phyloP scores from a whole-genome alignment of 2,113 vertebrate species.

The Trinectes maculatus region DNA sequence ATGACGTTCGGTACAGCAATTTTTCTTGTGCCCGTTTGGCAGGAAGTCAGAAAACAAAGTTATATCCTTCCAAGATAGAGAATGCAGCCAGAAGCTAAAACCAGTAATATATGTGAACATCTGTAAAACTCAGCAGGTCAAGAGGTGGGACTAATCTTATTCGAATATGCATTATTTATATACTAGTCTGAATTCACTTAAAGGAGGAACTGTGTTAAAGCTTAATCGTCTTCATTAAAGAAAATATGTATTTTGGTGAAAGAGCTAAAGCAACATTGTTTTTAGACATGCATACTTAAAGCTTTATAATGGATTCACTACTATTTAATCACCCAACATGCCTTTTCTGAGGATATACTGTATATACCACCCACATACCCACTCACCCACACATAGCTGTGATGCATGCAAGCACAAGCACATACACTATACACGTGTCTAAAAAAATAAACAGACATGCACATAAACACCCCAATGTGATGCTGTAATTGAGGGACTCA shows the following conservation, averaged over 20 bases:
- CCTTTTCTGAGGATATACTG: conserved; percentile 39
- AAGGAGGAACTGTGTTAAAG: conserved; percentile 20
- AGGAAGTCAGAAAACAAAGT: conserved; percentile 50
- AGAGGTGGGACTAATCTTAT: conserved; percentile 28
- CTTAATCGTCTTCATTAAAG: conserved; percentile 13
- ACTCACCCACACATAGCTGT: conserved; percentile 33
- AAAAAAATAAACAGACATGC: neutral
- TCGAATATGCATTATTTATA: conserved; percentile 29
- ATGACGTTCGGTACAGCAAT: conserved; percentile 49
- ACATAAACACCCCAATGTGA: conserved; percentile 11
- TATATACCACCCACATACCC: conserved; percentile 49
- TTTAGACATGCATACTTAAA: neutral
- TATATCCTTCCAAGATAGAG: conserved; percentile 28
- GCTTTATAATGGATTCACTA: conserved; percentile 8
- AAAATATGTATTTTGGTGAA: conserved; percentile 3
- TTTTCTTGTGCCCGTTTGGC: conserved; percentile 70
- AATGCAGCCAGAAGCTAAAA: conserved; percentile 19
- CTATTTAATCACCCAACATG: conserved; percentile 32
- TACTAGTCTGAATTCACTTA: conserved; percentile 11
- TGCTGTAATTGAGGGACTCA: conserved; percentile 33
- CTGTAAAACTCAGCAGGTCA: conserved; percentile 34
- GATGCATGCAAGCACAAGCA: neutral
- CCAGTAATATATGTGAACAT: conserved; percentile 27
- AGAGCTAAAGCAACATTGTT: conserved; percentile 14
- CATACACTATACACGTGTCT: conserved; percentile 7